phyloP scores from a whole-genome alignment of 1,140 invertebrate species.

The Tribolium madens region DNA sequence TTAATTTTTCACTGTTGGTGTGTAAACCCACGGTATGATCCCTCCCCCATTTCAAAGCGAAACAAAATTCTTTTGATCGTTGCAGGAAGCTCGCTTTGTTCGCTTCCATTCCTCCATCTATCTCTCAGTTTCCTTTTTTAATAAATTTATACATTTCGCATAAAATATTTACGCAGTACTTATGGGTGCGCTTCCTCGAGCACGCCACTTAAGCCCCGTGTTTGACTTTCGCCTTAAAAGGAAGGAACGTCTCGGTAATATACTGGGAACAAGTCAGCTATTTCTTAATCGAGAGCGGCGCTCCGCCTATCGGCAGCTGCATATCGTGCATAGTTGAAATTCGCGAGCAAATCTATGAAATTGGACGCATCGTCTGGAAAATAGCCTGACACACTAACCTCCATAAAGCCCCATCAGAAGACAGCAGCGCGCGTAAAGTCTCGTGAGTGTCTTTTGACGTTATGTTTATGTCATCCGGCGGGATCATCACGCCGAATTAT shows the following conservation, averaged over 20 bases:
- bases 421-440: constrained; percentile 22
- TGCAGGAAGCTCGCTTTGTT: background rate
- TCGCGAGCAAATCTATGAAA: constrained; percentile 26
- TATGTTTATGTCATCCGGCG: constrained; percentile 17
- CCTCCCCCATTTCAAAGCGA: background rate
- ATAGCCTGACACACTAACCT: constrained; percentile 24
- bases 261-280: constrained; percentile 8
- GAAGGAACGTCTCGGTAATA: background rate
- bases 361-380: constrained; percentile 19
- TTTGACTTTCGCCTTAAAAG: constrained; percentile 17
- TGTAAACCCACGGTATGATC: background rate
- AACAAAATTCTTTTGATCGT: background rate
- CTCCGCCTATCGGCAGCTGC: background rate
- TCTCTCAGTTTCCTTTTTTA: background rate
- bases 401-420: constrained; percentile 15
- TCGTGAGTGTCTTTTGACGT: constrained; percentile 19
- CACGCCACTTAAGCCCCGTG: constrained; percentile 3
- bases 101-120: background rate
- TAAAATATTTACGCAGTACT: background rate
- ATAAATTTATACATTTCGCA: background rate
- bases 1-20: background rate
- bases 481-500: constrained; percentile 11
- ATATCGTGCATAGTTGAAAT: constrained; percentile 31
- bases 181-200: background rate
- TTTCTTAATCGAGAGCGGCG: constrained; percentile 20